phyloP scores from a whole-genome alignment of 2,888 invertebrate genomes.

The Hemithea aestivaria region DNA sequence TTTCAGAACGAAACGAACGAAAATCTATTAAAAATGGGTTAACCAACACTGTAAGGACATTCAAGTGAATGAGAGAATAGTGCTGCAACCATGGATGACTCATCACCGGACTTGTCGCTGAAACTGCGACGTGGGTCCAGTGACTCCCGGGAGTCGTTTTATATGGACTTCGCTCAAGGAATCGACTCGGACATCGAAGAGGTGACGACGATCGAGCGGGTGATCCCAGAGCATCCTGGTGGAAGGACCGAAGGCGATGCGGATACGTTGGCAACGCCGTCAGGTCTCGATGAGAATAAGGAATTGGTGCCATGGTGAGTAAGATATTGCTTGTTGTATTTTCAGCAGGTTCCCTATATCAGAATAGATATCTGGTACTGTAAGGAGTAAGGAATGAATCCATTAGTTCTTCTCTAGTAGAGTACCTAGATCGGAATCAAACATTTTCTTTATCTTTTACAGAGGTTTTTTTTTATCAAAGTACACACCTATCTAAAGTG shows the following conservation, averaged over 20 bases:
- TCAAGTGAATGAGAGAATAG: constrained; percentile 30
- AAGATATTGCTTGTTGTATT: constrained; percentile 1
- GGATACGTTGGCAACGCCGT: constrained; percentile 72
- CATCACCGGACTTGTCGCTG: constrained; percentile 91
- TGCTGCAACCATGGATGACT: constrained; percentile 80
- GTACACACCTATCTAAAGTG: too few relatives aligned
- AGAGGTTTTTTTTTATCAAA: too few relatives aligned
- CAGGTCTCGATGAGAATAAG: constrained; percentile 71
- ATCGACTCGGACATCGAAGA: constrained; percentile 94
- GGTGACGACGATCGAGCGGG: constrained; percentile 84
- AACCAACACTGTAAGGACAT: constrained; percentile 13
- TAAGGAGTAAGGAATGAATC: neutral
- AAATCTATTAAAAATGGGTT: constrained; percentile 27
- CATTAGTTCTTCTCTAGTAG: too few relatives aligned
- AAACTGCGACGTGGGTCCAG: constrained; percentile 91
- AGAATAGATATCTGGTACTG: neutral
- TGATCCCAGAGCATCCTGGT: constrained; percentile 72
- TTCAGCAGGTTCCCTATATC: neutral
- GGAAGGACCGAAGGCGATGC: constrained; percentile 68
- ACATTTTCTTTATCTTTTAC: too few relatives aligned
- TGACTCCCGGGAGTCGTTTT: constrained; percentile 92
- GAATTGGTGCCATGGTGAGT: constrained; percentile 71
- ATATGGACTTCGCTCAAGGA: constrained; percentile 94
- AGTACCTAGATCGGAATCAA: too few relatives aligned
- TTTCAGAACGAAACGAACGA: constrained; percentile 40